Evolutionary conservation across 2,113 vertebrate genomes (phyloP).

Genomic region (Pluvialis apricaria): DNA sequence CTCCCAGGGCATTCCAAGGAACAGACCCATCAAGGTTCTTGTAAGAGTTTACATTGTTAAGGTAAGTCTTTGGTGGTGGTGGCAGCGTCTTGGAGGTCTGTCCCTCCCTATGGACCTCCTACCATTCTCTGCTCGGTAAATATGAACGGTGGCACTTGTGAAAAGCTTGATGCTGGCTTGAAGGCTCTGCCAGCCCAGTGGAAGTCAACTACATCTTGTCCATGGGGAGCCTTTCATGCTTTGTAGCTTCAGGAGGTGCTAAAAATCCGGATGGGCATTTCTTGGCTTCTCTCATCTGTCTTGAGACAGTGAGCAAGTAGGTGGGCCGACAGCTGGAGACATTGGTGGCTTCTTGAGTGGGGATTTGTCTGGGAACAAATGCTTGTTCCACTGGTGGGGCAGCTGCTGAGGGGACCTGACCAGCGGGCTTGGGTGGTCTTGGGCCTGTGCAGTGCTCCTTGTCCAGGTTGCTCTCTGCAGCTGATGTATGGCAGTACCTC

Average conservation of each 20-base stretch:
- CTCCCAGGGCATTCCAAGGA: conserved; percentile 83
- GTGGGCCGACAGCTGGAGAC: neutral
- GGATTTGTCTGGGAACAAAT: neutral
- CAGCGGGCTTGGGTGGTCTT: neutral
- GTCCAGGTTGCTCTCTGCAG: neutral
- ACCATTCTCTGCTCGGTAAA: neutral
- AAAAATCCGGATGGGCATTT: neutral
- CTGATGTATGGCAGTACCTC: neutral
- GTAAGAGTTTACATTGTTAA: conserved; percentile 88
- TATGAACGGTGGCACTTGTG: neutral
- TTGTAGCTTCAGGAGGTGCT: neutral
- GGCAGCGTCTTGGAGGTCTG: neutral
- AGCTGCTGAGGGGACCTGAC: neutral
- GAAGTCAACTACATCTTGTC: neutral
- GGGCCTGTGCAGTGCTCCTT: neutral
- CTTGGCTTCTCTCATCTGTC: neutral
- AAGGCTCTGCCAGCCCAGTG: neutral
- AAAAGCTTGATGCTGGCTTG: neutral
- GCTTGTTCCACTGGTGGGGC: neutral
- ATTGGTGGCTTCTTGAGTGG: neutral
- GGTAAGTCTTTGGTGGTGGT: conserved; percentile 68
- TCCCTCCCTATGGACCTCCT: neutral
- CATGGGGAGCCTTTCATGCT: neutral
- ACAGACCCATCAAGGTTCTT: conserved; percentile 87
- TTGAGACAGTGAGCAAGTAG: neutral